phyloP scores from a whole-genome alignment of 2,113 vertebrate genomes.

The crab-eating macaque (Macaca fascicularis) region T2T-MFA8v1.1 NC_088391.1:29201501-29202000 shows the following conservation, averaged over 20 bases:
- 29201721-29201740: conserved; percentile 55
- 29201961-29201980: background rate
- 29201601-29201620: conserved; percentile 12
- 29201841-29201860: conserved; percentile 72
- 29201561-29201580: background rate
- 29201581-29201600: background rate
- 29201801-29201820: conserved; percentile 60
- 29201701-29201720: conserved; percentile 38
- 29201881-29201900: conserved; percentile 49
- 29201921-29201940: background rate
- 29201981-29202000: conserved; percentile 6
- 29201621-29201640: background rate
- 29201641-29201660: background rate
- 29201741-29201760: conserved; percentile 50
- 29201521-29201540: conserved; percentile 50
- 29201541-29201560: conserved; percentile 36
- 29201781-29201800: conserved; percentile 51
- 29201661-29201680: background rate
- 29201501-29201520: background rate
- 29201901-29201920: background rate
- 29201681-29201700: conserved; percentile 34
- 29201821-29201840: conserved; percentile 57
- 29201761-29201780: conserved; percentile 48
- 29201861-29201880: conserved; percentile 55
- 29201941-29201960: conserved; percentile 29